phyloP scores from a whole-genome alignment of 2,888 invertebrate species.

The Ditylenchus weischeri region DNA sequence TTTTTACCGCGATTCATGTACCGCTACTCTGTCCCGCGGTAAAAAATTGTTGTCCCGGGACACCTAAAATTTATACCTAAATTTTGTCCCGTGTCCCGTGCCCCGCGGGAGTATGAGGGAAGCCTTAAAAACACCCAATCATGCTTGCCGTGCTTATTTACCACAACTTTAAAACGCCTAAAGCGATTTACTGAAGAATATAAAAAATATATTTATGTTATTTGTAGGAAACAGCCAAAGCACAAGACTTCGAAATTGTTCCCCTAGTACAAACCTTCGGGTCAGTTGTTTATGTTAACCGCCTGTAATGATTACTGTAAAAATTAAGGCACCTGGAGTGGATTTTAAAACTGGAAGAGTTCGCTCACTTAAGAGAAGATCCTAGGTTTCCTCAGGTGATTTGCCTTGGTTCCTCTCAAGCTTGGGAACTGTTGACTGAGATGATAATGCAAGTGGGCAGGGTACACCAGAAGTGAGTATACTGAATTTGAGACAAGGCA shows the following conservation, averaged over 20 bases:
- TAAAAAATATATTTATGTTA: slow-evolving; percentile 10
- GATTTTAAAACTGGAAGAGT: slow-evolving; percentile 72
- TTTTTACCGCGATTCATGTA: too few relatives aligned
- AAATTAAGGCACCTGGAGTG: slow-evolving; percentile 70
- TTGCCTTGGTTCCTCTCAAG: slow-evolving; percentile 57
- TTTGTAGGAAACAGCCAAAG: slow-evolving; percentile 60
- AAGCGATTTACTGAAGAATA: too few relatives aligned
- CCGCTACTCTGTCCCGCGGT: too few relatives aligned
- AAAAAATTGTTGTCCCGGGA: too few relatives aligned
- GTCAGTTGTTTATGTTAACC: too few relatives aligned
- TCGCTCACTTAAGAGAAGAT: slow-evolving; percentile 64
- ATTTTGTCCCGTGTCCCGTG: too few relatives aligned
- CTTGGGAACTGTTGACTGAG: slow-evolving; percentile 59
- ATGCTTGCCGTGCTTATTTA: too few relatives aligned
- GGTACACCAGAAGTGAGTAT: slow-evolving; percentile 30
- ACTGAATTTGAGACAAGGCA: not conserved
- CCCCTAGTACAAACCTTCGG: slow-evolving; percentile 81
- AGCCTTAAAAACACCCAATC: too few relatives aligned
- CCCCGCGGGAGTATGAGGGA: too few relatives aligned
- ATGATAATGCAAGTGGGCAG: slow-evolving; percentile 47
- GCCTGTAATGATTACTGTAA: too few relatives aligned
- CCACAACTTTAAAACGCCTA: too few relatives aligned
- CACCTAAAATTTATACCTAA: too few relatives aligned
- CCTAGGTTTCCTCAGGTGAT: slow-evolving; percentile 44
- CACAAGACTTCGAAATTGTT: slow-evolving; percentile 68